A percentile compares a stretch with the other conserved stretches of the same genome.
Conservation (phyloP, 1,140 invertebrate genomes). For the Drosophila nigrodunni region DNA sequence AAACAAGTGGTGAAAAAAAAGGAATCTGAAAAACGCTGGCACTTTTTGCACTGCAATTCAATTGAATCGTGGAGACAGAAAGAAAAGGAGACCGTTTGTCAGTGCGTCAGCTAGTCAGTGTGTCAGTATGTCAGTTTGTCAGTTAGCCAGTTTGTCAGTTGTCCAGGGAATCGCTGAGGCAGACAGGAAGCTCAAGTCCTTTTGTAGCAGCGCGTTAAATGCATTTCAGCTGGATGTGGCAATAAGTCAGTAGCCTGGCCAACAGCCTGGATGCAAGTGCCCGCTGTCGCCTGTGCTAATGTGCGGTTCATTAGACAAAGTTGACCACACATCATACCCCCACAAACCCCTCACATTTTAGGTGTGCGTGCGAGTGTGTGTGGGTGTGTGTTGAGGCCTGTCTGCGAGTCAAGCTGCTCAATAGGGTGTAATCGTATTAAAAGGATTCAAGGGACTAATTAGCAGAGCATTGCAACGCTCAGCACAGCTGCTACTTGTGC, state of each 20-base stretch:
- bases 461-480: slow-evolving; percentile 48
- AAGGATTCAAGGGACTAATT: slow-evolving; percentile 80
- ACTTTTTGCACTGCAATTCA: slow-evolving; percentile 66
- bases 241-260: slow-evolving; percentile 65
- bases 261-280: slow-evolving; percentile 21
- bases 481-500: slow-evolving; percentile 16
- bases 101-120: background rate
- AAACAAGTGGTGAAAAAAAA: slow-evolving; percentile 31
- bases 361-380: background rate
- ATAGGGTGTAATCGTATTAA: slow-evolving; percentile 72
- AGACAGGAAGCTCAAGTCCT: slow-evolving; percentile 5
- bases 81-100: no score
- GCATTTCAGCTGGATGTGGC: slow-evolving; percentile 56
- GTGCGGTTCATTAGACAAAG: slow-evolving; percentile 76
- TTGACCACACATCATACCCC: slow-evolving; percentile 52
- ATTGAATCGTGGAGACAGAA: slow-evolving; percentile 49
- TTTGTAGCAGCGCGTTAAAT: slow-evolving; percentile 56
- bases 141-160: background rate
- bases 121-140: background rate
- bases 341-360: background rate
- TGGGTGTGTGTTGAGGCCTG: background rate
- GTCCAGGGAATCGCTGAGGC: background rate
- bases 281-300: slow-evolving; percentile 58
- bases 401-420: slow-evolving; percentile 28
- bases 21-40: slow-evolving; percentile 24